Evolutionary conservation across 2,797 vertebrate species (phyloP).

Genomic region (Chlorospingus flavigularis): DNA sequence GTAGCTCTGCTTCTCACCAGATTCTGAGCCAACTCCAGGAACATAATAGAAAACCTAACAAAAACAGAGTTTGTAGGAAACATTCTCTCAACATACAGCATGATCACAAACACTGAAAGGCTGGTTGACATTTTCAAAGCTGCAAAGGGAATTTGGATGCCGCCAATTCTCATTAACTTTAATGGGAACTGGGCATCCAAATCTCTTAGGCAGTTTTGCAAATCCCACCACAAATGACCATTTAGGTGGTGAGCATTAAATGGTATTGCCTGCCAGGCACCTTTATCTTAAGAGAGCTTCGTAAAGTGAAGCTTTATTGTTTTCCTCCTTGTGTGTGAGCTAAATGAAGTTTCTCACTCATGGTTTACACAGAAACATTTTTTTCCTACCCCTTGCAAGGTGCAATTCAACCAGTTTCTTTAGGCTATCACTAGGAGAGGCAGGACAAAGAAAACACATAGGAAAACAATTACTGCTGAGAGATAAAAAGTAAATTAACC

Average conservation of each 20-base stretch:
- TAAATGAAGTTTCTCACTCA: slow-evolving; percentile 33
- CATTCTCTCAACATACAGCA: slow-evolving; percentile 31
- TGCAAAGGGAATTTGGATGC: slow-evolving; percentile 63
- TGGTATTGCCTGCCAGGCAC: slow-evolving; percentile 20
- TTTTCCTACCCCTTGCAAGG: neutral
- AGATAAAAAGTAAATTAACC: slow-evolving; percentile 56
- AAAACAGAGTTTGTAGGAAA: slow-evolving; percentile 49
- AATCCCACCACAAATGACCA: slow-evolving; percentile 63
- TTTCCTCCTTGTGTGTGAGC: neutral
- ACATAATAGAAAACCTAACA: slow-evolving; percentile 25
- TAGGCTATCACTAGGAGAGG: neutral
- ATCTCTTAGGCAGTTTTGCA: slow-evolving; percentile 59
- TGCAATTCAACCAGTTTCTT: neutral
- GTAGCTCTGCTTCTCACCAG: neutral
- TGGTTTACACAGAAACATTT: neutral
- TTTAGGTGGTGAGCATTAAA: slow-evolving; percentile 58
- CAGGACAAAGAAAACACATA: slow-evolving; percentile 48
- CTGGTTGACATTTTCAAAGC: slow-evolving; percentile 64
- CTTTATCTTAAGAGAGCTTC: slow-evolving; percentile 10
- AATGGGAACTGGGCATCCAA: slow-evolving; percentile 62
- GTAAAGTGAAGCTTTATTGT: neutral
- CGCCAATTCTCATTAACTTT: slow-evolving; percentile 65
- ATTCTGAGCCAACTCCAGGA: neutral
- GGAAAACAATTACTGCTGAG: slow-evolving; percentile 27
- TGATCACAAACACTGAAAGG: slow-evolving; percentile 55